phyloP scores from a whole-genome alignment of 2,113 vertebrate species.

The Thinocorus orbignyianus region DNA sequence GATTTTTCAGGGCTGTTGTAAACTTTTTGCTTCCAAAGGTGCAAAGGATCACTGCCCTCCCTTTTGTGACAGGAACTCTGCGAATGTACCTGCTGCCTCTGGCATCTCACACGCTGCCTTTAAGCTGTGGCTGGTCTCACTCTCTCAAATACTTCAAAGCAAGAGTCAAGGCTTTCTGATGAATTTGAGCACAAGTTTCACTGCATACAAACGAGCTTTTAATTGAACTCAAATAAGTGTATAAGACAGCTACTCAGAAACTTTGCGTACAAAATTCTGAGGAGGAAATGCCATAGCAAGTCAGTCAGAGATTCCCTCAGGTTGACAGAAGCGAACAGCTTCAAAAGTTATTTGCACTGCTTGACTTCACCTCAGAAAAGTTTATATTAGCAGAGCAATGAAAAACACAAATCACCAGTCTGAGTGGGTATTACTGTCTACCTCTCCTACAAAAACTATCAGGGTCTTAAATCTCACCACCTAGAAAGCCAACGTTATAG shows the following conservation, averaged over 20 bases:
- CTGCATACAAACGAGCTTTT: neutral
- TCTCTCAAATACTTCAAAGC: neutral
- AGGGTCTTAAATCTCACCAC: neutral
- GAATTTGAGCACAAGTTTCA: neutral
- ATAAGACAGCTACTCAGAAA: neutral
- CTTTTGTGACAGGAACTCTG: neutral
- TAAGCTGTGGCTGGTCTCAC: neutral
- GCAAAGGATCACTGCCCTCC: neutral
- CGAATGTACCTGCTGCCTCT: neutral
- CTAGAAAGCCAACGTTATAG: neutral
- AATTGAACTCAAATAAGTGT: neutral
- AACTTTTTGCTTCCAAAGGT: neutral
- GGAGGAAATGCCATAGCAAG: neutral
- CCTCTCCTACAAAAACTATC: neutral
- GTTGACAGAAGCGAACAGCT: neutral
- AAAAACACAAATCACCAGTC: neutral
- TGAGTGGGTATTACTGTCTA: neutral
- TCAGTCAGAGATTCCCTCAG: neutral
- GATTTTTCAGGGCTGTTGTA: neutral
- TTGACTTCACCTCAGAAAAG: neutral
- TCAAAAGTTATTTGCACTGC: neutral
- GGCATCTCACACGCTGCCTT: neutral
- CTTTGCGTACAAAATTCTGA: neutral
- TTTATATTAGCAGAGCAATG: neutral
- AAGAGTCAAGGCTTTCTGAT: neutral